Evolutionary conservation across 1,140 invertebrate genomes (phyloP).

Genomic region (Leptinotarsa lineolata): DNA sequence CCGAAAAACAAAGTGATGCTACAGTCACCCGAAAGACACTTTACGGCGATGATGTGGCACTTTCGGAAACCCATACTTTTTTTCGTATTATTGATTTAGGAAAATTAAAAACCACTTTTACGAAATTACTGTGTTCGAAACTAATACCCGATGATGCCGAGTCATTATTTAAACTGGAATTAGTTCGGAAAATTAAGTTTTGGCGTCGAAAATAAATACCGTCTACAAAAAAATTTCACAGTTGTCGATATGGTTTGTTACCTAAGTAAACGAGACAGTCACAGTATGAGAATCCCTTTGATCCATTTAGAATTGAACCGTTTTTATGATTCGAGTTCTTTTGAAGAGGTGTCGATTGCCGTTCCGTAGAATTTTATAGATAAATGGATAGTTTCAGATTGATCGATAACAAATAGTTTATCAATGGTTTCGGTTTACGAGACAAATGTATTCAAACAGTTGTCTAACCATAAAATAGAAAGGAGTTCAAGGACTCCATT

Average conservation of each 20-base stretch:
- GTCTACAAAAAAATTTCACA: constrained; percentile 34
- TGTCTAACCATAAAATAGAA: too few relatives aligned
- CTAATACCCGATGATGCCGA: constrained; percentile 25
- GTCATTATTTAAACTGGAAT: constrained; percentile 33
- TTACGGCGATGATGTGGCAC: constrained; percentile 39
- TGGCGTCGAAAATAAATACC: constrained; percentile 32
- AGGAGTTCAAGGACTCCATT: too few relatives aligned
- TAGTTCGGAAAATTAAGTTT: constrained; percentile 31
- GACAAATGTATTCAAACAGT: too few relatives aligned
- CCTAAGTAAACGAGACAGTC: constrained; percentile 28
- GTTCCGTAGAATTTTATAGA: background rate
- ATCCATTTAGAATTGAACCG: background rate
- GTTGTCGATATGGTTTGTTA: constrained; percentile 32
- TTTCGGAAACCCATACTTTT: constrained; percentile 34
- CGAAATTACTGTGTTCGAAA: constrained; percentile 27
- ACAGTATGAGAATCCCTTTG: background rate
- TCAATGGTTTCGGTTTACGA: too few relatives aligned
- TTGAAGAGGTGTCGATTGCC: constrained; percentile 10
- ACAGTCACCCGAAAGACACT: constrained; percentile 23
- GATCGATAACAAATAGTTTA: too few relatives aligned
- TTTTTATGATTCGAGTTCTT: background rate
- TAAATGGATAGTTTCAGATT: background rate
- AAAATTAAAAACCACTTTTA: constrained; percentile 34
- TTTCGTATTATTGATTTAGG: constrained; percentile 33
- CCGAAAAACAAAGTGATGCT: constrained; percentile 21